These are phyloP conservation scores for Betta splendens DNA, from an alignment of 2,797 vertebrate genomes.

Conservation along the genomic window DNA sequence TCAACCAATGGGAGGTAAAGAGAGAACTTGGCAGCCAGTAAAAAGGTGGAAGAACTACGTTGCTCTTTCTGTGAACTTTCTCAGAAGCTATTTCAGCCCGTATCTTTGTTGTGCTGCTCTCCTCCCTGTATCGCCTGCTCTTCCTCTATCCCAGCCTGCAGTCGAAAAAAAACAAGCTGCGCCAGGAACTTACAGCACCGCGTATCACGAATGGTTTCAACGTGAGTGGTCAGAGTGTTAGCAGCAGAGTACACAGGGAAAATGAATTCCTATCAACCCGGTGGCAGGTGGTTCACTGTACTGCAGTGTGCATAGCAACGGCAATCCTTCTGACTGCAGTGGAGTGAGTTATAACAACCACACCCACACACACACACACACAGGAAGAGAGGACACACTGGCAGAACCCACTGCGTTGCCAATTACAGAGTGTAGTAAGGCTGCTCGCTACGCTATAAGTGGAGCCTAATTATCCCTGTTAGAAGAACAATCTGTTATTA, in stretches of 20 bases:
- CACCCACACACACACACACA: slow-evolving; percentile 73
- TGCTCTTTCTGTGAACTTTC: slow-evolving; percentile 67
- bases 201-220: slow-evolving; percentile 48
- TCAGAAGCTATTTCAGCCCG: slow-evolving; percentile 61
- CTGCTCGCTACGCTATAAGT: slow-evolving; percentile 78
- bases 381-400: slow-evolving; percentile 63
- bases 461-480: slow-evolving; percentile 83
- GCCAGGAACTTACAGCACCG: slow-evolving; percentile 44
- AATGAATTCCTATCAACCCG: slow-evolving; percentile 56
- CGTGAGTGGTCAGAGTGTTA: slow-evolving; percentile 30
- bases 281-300: slow-evolving; percentile 65
- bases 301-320: slow-evolving; percentile 75
- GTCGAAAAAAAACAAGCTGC: slow-evolving; percentile 33
- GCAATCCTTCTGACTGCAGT: slow-evolving; percentile 73
- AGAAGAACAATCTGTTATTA: slow-evolving; percentile 83
- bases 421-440: slow-evolving; percentile 83
- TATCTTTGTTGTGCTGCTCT: slow-evolving; percentile 49
- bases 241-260: slow-evolving; percentile 30
- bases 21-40: slow-evolving; percentile 63
- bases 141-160: slow-evolving; percentile 36
- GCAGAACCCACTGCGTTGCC: slow-evolving; percentile 75
- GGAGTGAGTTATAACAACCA: slow-evolving; percentile 76
- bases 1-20: slow-evolving; percentile 58
- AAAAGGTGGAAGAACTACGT: slow-evolving; percentile 61
- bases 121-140: slow-evolving; percentile 50